Evolutionary conservation across 2,113 vertebrate genomes (phyloP).

Genomic region (Willisornis vidua): DNA sequence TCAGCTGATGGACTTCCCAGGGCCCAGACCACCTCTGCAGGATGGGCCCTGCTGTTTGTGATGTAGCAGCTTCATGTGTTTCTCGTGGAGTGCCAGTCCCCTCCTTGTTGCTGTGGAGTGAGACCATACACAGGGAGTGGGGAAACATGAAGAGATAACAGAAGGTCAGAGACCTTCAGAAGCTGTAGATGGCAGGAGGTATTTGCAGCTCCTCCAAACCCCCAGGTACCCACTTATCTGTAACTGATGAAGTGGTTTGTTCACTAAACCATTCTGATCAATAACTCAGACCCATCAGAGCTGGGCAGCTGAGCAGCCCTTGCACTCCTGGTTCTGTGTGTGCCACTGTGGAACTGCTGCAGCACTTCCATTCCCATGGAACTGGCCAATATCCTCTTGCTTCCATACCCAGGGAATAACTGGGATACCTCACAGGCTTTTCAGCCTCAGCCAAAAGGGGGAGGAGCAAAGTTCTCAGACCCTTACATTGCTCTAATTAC

Average conservation of each 20-base stretch:
- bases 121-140: not conserved
- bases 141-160: not conserved
- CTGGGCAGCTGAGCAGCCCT: not conserved
- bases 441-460: not conserved
- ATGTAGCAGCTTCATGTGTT: not conserved
- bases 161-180: not conserved
- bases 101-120: not conserved
- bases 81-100: rapidly evolving
- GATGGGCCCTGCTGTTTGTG: not conserved
- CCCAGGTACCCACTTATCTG: not conserved
- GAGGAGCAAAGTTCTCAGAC: not conserved
- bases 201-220: not conserved
- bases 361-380: not conserved
- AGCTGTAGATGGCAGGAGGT: not conserved
- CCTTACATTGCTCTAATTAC: not conserved
- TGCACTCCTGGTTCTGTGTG: not conserved
- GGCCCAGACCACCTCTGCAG: not conserved
- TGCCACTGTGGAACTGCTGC: not conserved
- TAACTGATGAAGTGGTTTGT: not conserved
- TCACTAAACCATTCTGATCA: not conserved
- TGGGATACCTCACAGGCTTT: not conserved
- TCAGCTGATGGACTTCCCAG: not conserved
- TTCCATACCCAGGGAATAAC: not conserved
- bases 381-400: not conserved
- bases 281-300: not conserved